Base-by-base conservation (phyloP, 92 coral and sea anemone species). In the Zoanthus solanderi region DNA sequence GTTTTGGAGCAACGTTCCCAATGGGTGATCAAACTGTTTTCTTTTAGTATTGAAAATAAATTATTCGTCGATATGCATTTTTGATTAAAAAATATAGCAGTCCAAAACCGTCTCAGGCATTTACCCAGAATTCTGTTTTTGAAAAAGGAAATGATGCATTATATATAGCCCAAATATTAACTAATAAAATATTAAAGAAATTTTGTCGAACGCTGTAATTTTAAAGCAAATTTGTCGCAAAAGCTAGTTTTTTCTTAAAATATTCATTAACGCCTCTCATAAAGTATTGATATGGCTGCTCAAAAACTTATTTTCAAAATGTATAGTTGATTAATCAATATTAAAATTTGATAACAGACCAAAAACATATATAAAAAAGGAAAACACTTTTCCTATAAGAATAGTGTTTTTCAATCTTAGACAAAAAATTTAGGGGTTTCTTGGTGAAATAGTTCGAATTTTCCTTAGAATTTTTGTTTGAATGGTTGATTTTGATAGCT, bases 11-110 rank as follows among this genome's bases (percentile, higher is more conserved):
- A 79, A 65, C 48, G 11, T 30, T 48, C 85, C 30, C 75, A 10
- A 17, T 47, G 14, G 76, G 85, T 47, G 61, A 42, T 13, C 7
- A 47, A 7, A 16, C 58, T 81, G 75, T 81, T 65, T 65, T 81
- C n/a, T 75, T 65, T 65, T 53, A 65, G 47, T 8, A 17, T 81
- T 61, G 2, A 37, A 47, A 63, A 81, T 63, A 81, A 65, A 81
- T 54, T 77, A 81, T 65, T 81, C 60, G 11, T 66, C 63, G 42
- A 46, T 44, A 81, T 81, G 53, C 47, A 81, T 81, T 46, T 46
- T 81, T 81, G n/a, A n/a, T n/a, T n/a, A n/a, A n/a, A n/a, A 65
- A 46, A 42, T 80, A 66, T 44, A 34, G 46, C 45, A 28, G 57
- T 10, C 45, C 5, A 12, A 80, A n/a, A 66, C 46, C 10, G 28